Conservation (phyloP, 2,888 invertebrate genomes). For the Agrilus mali region DNA sequence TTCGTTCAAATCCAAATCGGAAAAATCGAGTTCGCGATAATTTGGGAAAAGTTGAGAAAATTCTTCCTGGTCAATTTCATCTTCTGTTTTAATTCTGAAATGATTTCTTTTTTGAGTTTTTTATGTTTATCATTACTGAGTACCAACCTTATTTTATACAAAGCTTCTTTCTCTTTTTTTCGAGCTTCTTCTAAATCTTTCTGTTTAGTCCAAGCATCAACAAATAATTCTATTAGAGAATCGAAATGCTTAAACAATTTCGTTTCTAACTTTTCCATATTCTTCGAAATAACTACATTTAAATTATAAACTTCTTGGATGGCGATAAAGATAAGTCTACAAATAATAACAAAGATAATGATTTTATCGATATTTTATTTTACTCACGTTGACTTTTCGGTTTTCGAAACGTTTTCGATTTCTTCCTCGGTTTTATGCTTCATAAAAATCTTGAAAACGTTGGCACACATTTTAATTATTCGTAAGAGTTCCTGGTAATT, state of each 20-base stretch:
- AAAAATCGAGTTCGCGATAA: conserved; percentile 54
- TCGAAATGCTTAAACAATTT: conserved; percentile 33
- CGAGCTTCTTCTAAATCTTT: conserved; percentile 52
- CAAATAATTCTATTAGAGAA: conserved; percentile 45
- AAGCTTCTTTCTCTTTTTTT: conserved; percentile 60
- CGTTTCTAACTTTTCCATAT: conserved; percentile 16
- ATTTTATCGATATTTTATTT: no score
- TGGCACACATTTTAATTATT: no score
- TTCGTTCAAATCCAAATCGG: conserved; percentile 40
- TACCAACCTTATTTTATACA: conserved; percentile 46
- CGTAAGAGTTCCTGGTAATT: no score
- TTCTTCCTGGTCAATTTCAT: conserved; percentile 50
- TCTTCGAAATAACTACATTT: conserved; percentile 39
- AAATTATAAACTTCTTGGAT: conserved; percentile 56
- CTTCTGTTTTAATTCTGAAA: conserved; percentile 43
- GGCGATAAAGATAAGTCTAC: not conserved
- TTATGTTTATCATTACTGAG: conserved; percentile 33
- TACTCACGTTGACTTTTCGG: no score
- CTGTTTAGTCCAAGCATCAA: conserved; percentile 64
- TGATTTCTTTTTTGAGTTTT: not conserved
- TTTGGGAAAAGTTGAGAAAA: conserved; percentile 59
- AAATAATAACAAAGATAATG: no score
- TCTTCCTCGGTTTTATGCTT: no score
- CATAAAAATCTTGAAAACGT: no score
- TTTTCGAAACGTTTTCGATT: no score